Conservation (phyloP, 64 coral and sea anemone species). For the Stichodactyla mertensii region DNA sequence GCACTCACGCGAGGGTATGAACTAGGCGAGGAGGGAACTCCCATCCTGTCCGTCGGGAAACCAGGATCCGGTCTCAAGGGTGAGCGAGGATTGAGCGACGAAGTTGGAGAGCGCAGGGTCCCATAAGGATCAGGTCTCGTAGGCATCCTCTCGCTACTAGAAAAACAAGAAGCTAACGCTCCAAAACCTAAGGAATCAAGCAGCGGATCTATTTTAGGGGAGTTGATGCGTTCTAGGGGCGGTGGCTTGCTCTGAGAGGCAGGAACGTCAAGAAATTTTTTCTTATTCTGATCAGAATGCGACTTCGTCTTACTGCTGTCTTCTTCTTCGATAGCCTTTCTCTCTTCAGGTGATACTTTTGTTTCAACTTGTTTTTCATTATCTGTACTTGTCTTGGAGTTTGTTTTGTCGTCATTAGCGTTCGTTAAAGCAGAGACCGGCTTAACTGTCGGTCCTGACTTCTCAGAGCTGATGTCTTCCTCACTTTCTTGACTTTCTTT, state of each 20-base stretch:
- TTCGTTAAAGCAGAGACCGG: background rate
- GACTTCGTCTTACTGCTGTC: background rate
- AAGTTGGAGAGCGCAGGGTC: background rate
- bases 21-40: background rate
- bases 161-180: slow-evolving; percentile 16
- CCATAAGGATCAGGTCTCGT: slow-evolving; percentile 7
- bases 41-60: background rate
- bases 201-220: slow-evolving; percentile 22
- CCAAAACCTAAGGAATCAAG: slow-evolving; percentile 20
- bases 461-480: background rate
- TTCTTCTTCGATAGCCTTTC: background rate
- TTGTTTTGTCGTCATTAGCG: background rate
- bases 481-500: background rate
- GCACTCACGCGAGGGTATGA: background rate
- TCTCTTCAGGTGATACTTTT: background rate
- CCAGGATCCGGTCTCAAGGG: background rate
- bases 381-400: background rate
- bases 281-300: background rate
- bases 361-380: background rate
- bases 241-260: slow-evolving; percentile 15
- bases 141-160: slow-evolving; percentile 7
- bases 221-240: slow-evolving; percentile 5
- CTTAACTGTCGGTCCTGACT: background rate
- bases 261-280: background rate
- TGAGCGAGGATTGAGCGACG: slow-evolving; percentile 6